Percentiles rank a stretch among this genome's conserved stretches.
phyloP scores from a whole-genome alignment of 2,113 vertebrate genomes.

The Colaptes auratus region DNA sequence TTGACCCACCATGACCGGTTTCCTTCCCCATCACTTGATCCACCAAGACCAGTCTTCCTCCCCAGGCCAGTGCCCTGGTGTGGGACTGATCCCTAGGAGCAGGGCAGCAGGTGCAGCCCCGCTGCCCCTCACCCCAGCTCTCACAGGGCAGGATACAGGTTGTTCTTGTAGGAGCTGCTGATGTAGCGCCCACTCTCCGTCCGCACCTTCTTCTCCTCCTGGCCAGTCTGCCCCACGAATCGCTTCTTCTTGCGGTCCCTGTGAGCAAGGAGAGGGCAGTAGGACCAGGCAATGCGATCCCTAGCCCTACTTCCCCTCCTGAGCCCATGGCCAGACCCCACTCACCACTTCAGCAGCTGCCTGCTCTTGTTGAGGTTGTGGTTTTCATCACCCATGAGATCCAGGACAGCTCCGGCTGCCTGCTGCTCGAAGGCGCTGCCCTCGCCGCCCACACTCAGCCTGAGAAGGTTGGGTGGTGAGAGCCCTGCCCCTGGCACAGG shows the following conservation, averaged over 20 bases:
- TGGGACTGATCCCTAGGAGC: background rate
- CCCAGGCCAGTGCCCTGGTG: background rate
- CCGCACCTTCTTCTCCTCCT: constrained; percentile 88
- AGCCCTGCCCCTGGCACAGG: accelerated
- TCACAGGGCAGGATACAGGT: constrained; percentile 87
- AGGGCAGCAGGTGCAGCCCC: accelerated
- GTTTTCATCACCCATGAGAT: constrained; percentile 88
- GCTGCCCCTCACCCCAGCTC: accelerated
- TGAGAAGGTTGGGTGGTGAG: background rate
- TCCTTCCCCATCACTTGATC: no score
- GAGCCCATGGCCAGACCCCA: accelerated
- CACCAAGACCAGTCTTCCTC: background rate
- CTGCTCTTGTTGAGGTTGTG: constrained; percentile 80
- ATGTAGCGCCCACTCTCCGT: constrained; percentile 87
- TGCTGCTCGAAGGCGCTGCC: constrained; percentile 89
- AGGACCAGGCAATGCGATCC: accelerated
- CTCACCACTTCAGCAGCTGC: constrained; percentile 86
- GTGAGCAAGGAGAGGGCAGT: accelerated
- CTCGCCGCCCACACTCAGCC: constrained; percentile 81
- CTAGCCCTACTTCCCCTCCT: background rate
- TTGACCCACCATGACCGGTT: no score
- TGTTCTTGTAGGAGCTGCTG: constrained; percentile 84
- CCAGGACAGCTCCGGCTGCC: constrained; percentile 86
- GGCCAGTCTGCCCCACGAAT: constrained; percentile 86
- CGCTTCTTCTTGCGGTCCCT: constrained; percentile 98